Percentiles rank a stretch among this genome's conserved stretches.
Conservation (phyloP, 1,140 invertebrate species). For the Rhyacophila brunnea region DNA sequence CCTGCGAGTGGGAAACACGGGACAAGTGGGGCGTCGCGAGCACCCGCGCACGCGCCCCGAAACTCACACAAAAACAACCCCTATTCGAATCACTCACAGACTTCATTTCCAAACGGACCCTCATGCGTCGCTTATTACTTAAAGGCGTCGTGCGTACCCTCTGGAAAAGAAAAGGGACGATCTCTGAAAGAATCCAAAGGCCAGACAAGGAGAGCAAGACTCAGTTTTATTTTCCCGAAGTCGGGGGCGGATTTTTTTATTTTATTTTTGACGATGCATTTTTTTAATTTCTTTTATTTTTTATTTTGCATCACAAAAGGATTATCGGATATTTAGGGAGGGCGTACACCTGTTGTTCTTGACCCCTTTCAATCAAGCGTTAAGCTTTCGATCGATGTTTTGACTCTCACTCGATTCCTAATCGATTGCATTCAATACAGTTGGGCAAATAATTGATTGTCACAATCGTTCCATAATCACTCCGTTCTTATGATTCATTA, state of each 20-base stretch:
- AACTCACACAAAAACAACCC: slow-evolving; percentile 5
- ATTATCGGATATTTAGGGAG: slow-evolving; percentile 23
- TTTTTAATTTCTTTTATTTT: slow-evolving; percentile 28
- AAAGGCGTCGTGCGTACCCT: neutral
- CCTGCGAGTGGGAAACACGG: too few relatives aligned
- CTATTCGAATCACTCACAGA: neutral
- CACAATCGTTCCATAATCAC: neutral
- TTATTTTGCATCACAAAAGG: slow-evolving; percentile 28
- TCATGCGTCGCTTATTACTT: slow-evolving; percentile 1
- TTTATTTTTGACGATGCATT: slow-evolving; percentile 16
- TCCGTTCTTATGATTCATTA: too few relatives aligned
- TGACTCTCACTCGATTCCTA: slow-evolving; percentile 18
- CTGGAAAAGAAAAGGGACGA: slow-evolving; percentile 28
- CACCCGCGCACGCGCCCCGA: slow-evolving; percentile 18
- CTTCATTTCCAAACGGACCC: neutral
- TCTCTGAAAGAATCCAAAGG: slow-evolving; percentile 16
- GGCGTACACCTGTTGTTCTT: slow-evolving; percentile 34
- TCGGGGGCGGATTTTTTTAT: slow-evolving; percentile 32
- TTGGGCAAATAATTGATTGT: neutral
- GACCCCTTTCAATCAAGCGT: slow-evolving; percentile 36
- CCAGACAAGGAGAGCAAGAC: slow-evolving; percentile 20
- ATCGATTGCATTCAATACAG: neutral
- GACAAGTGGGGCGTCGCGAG: slow-evolving; percentile 6
- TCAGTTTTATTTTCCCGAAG: slow-evolving; percentile 31
- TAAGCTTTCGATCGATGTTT: slow-evolving; percentile 28